Percentiles rank a stretch among this genome's conserved stretches.
Evolutionary conservation across 2,113 vertebrate species (phyloP).

Genomic region (Thunnus maccoyii): DNA sequence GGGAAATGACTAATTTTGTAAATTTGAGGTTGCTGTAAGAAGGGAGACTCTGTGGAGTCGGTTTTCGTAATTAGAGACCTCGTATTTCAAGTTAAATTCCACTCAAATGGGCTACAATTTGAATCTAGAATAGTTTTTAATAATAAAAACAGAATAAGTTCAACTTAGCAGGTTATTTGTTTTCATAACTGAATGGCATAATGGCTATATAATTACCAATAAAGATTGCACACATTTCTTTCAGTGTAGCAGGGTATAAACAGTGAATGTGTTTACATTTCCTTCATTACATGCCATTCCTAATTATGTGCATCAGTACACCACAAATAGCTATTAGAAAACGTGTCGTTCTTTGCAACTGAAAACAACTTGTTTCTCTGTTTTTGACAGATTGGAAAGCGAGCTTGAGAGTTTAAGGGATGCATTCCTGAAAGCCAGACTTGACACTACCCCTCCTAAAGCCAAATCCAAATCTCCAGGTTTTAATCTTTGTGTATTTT

Average conservation of each 20-base stretch:
- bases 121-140: conserved; percentile 4
- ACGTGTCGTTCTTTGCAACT: not conserved
- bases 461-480: conserved; percentile 85
- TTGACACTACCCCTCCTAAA: conserved; percentile 85
- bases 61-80: not conserved
- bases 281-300: not conserved
- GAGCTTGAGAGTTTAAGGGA: conserved; percentile 92
- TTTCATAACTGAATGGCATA: not conserved
- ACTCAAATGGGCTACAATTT: conserved; percentile 2
- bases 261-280: too few species aligned
- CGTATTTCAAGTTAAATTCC: not conserved
- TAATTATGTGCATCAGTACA: not conserved
- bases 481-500: conserved; percentile 65
- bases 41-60: not conserved
- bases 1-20: not conserved
- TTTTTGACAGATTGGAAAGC: conserved; percentile 88
- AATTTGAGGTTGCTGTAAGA: not conserved
- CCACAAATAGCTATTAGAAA: not conserved
- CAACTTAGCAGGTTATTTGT: not conserved
- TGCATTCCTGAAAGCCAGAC: conserved; percentile 89
- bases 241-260: not conserved
- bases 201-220: not conserved
- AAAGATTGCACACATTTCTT: not conserved
- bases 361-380: conserved; percentile 12
- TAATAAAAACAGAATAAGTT: conserved; percentile 1